Evolutionary conservation across 2,797 vertebrate species (phyloP).

Genomic region (Naso thynnoides): DNA sequence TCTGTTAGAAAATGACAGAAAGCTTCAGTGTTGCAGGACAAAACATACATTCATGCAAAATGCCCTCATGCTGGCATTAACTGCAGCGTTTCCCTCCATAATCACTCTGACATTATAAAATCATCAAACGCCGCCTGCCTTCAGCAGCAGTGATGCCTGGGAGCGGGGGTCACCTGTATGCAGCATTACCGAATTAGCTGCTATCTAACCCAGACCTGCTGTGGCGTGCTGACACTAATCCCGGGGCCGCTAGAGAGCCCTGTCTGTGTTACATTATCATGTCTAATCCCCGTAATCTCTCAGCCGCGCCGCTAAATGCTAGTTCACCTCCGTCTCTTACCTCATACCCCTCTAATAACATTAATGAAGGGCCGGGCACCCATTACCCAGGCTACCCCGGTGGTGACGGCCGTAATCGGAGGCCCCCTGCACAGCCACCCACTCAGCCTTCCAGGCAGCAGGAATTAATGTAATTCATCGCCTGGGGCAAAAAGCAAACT

Average conservation of each 20-base stretch:
- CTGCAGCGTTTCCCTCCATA: constrained; percentile 49
- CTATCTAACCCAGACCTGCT: constrained; percentile 89
- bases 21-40: constrained; percentile 33
- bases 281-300: constrained; percentile 85
- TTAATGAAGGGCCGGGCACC: constrained; percentile 82
- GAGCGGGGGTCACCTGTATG: constrained; percentile 84
- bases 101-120: constrained; percentile 75
- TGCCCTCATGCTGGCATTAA: constrained; percentile 20
- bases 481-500: constrained; percentile 85
- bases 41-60: constrained; percentile 54
- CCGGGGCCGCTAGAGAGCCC: constrained; percentile 79
- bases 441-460: constrained; percentile 80
- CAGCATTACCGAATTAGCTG: constrained; percentile 85
- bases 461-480: constrained; percentile 87
- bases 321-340: constrained; percentile 86
- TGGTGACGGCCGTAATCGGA: constrained; percentile 72
- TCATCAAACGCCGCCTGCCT: constrained; percentile 69
- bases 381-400: constrained; percentile 63
- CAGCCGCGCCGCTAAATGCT: constrained; percentile 80
- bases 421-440: constrained; percentile 72
- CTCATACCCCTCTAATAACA: constrained; percentile 85
- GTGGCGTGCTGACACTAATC: constrained; percentile 83
- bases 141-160: constrained; percentile 72
- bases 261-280: constrained; percentile 84
- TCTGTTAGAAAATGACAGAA: constrained; percentile 14